These are phyloP conservation scores for Asbolus verrucosus DNA, from an alignment of 1,140 invertebrate genomes.

Conservation along the genomic window DNA sequence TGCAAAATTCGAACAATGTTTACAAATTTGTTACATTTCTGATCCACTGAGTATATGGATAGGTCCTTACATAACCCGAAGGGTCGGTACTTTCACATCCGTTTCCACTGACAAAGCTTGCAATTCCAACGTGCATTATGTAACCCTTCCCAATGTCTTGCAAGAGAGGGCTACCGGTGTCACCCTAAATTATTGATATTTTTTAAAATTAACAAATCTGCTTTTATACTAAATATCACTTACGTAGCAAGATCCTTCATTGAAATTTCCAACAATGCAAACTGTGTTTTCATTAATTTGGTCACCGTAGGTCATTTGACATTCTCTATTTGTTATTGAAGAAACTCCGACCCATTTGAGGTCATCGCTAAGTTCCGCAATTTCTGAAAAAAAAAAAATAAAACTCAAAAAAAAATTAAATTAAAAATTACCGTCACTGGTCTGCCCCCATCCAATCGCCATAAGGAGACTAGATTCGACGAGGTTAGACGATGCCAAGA, in stretches of 20 bases:
- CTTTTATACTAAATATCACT: background rate
- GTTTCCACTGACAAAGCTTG: slow-evolving; percentile 7
- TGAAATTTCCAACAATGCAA: background rate
- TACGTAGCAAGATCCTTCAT: background rate
- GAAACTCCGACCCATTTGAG: background rate
- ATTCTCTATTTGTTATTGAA: background rate
- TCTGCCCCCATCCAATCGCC: too few species aligned
- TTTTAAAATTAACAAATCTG: too few species aligned
- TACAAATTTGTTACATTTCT: slow-evolving; percentile 1
- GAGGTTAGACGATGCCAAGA: too few species aligned
- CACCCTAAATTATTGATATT: background rate
- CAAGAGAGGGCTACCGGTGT: background rate
- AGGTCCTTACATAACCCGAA: too few species aligned
- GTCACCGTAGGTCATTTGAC: background rate
- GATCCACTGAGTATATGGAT: background rate
- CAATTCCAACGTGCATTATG: background rate
- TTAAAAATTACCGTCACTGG: too few species aligned
- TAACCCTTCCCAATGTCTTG: background rate
- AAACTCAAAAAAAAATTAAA: too few species aligned
- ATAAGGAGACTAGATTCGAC: too few species aligned
- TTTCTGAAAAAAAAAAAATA: too few species aligned
- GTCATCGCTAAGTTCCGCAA: background rate
- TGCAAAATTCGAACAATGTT: too few species aligned
- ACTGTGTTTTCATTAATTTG: background rate
- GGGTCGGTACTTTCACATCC: slow-evolving; percentile 17